Evolutionary conservation across 2,113 vertebrate genomes (phyloP), one percentile per base, ranked within the genome.

Genomic region (Lucifuga dentata): DNA sequence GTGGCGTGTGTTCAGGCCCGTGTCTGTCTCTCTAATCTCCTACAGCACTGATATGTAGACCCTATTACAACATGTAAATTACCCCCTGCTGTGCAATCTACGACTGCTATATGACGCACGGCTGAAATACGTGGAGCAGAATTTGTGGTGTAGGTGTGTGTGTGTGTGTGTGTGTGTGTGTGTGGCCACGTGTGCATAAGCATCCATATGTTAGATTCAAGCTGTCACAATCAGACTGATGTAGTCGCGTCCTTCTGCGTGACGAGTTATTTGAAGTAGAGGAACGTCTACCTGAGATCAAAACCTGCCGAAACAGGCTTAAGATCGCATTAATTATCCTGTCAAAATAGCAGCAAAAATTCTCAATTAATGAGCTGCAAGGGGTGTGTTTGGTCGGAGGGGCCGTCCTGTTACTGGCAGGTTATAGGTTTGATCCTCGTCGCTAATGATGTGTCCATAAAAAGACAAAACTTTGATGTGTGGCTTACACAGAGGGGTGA

Each of bases 41-140:
- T 60, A 7, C 61, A 11, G 74, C 61, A 16, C 38, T 80, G 85
- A 86, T 73, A 79, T 83, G 76, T 85, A 53, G 73, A 84, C 61
- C 73, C 66, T 2, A 76, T 90, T 78, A 88, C 83, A 71, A 68
- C 79, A 86, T 90, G 86, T 84, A 88, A 90, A 89, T 86, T 78
- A 78, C 87, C 77, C 66, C 80, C 89, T 20, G 21, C 80, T 73
- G 78, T 51, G 82, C 45, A 38, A 33, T 56, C 53, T 35, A 62
- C 8, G n/a, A 20, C 29, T 32, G 43, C 8, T 3, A 32, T 49
- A 12, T 59, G 68, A 60, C 59, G 66, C n/a, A 11, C 46, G 16
- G 70, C 51, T 68, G 52, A 53, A 48, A 51, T 40, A 15, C 58
- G 60, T 19, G 3, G 39, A 63, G 60, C 35, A 43, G 36, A 75